Evolutionary conservation across 1,140 invertebrate species (phyloP).

Genomic region (Cardiocondyla obscurior): DNA sequence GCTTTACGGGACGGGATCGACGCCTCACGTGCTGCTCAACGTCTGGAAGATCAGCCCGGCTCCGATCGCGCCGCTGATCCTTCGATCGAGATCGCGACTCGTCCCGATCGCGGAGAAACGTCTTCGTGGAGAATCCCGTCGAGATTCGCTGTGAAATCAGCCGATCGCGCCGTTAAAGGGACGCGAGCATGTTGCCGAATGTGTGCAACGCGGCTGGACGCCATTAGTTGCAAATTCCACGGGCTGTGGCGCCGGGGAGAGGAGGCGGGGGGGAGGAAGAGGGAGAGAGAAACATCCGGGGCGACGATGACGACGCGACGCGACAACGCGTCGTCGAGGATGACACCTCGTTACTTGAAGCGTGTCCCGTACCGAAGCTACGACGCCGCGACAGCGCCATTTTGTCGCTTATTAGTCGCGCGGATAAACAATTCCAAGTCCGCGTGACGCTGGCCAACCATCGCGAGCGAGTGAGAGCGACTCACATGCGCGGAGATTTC

Average conservation of each 20-base stretch:
- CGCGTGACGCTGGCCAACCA: constrained; percentile 42
- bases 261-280: not conserved
- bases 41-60: not conserved
- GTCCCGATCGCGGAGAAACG: not conserved
- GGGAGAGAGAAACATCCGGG: not conserved
- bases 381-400: constrained; percentile 64
- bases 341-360: not conserved
- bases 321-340: not conserved
- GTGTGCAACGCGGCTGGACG: not conserved
- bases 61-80: not conserved
- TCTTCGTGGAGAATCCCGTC: no score
- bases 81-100: no score
- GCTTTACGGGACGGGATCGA: not conserved
- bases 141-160: not conserved
- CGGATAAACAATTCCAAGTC: constrained; percentile 77
- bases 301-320: not conserved
- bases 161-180: not conserved
- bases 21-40: not conserved
- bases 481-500: constrained; percentile 66
- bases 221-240: constrained; percentile 9
- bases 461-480: constrained; percentile 47
- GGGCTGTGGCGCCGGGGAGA: not conserved
- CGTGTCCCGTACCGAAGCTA: not conserved
- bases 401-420: constrained; percentile 74
- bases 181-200: not conserved